phyloP scores from a whole-genome alignment of 2,113 vertebrate genomes.

The Cervus canadensis region DNA sequence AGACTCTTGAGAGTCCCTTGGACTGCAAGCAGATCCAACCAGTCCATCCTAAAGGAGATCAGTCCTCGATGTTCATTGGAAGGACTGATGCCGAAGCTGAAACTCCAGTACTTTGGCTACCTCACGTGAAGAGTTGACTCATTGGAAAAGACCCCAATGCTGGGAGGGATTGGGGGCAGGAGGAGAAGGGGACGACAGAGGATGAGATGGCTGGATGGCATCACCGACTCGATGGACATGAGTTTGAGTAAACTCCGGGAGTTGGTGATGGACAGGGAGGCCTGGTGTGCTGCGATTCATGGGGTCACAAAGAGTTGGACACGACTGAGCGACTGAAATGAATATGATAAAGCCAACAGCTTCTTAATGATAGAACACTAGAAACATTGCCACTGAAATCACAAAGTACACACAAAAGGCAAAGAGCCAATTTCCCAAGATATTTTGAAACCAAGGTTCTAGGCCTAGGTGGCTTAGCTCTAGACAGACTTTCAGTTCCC shows the following conservation, averaged over 20 bases:
- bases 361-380: neutral
- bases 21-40: no score
- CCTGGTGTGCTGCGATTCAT: neutral
- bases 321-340: neutral
- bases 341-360: neutral
- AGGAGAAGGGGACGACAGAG: no score
- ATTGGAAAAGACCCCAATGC: no score
- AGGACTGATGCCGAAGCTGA: no score
- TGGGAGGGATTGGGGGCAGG: no score
- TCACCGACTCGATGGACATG: no score
- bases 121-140: no score
- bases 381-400: neutral
- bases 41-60: no score
- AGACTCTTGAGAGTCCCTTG: no score
- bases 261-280: neutral
- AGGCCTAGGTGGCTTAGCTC: neutral
- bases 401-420: neutral
- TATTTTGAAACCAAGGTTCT: neutral
- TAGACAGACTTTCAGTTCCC: neutral
- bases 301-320: neutral
- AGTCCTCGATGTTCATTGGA: no score
- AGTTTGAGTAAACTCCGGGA: fast-evolving
- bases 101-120: no score
- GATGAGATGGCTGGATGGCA: no score
- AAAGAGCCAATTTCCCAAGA: neutral